Conservation (phyloP, 2,888 invertebrate genomes). For the Lobophora halterata region DNA sequence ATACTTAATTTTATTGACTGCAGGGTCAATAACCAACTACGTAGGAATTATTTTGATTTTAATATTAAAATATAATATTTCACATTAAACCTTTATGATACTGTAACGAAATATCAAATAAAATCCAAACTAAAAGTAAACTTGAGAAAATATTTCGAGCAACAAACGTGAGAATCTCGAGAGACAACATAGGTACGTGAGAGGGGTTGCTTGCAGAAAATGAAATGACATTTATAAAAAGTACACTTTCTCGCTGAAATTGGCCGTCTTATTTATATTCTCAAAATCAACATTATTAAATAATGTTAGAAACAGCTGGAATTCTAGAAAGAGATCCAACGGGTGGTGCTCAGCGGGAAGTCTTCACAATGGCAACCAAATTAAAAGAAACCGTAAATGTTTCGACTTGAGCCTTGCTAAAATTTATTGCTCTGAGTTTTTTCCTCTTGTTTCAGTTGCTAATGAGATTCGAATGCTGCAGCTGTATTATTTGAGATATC, state of each 20-base stretch:
- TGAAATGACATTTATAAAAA: constrained; percentile 20
- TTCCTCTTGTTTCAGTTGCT: constrained; percentile 73
- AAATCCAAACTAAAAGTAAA: no score
- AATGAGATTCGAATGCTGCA: constrained; percentile 78
- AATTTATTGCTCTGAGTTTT: constrained; percentile 75
- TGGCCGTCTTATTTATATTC: constrained; percentile 53
- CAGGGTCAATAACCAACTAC: constrained; percentile 7
- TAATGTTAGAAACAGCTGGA: constrained; percentile 76
- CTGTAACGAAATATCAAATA: no score
- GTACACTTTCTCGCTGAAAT: constrained; percentile 34
- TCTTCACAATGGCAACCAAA: constrained; percentile 77
- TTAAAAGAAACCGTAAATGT: constrained; percentile 79
- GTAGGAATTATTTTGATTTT: constrained; percentile 2
- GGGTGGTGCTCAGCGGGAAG: constrained; percentile 71
- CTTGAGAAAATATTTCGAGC: not conserved
- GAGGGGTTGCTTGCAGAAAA: constrained; percentile 5
- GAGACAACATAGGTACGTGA: constrained; percentile 10
- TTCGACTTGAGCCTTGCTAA: constrained; percentile 77
- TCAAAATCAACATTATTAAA: constrained; percentile 73
- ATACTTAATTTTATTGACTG: constrained; percentile 16
- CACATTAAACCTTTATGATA: not conserved
- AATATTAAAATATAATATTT: not conserved
- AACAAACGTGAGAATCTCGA: not conserved
- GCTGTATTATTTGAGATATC: constrained; percentile 65
- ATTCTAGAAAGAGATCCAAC: constrained; percentile 71